A percentile compares a stretch with the other conserved stretches of the same genome.
Evolutionary conservation across 2,888 invertebrate species (phyloP).

Genomic region (Amorpha juglandis): DNA sequence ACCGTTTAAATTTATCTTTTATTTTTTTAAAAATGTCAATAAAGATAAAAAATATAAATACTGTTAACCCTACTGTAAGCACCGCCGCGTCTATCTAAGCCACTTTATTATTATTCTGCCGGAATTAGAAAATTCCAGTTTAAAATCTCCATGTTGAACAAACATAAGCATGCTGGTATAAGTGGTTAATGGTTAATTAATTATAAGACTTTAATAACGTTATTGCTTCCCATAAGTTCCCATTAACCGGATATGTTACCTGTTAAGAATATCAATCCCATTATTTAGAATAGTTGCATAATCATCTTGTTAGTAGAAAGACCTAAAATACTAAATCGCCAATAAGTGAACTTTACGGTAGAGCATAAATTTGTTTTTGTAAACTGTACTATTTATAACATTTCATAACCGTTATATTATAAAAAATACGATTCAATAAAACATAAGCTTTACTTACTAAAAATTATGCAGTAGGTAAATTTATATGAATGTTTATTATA

Average conservation of each 20-base stretch:
- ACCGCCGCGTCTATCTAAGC: background rate
- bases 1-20: too few relatives aligned
- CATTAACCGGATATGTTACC: background rate
- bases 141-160: conserved; percentile 16
- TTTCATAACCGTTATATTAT: too few relatives aligned
- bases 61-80: background rate
- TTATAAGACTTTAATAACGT: conserved; percentile 14
- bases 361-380: too few relatives aligned
- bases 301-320: background rate
- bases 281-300: conserved; percentile 11
- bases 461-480: too few relatives aligned
- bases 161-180: conserved; percentile 17
- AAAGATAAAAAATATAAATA: background rate
- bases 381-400: too few relatives aligned
- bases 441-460: too few relatives aligned
- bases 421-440: too few relatives aligned
- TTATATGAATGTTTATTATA: too few relatives aligned
- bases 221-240: background rate
- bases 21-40: background rate
- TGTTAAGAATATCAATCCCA: conserved; percentile 13
- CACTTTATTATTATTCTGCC: conserved; percentile 9
- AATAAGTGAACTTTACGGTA: too few relatives aligned
- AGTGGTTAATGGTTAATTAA: conserved; percentile 25
- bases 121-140: conserved; percentile 20
- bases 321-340: too few relatives aligned